Evolutionary conservation across 1,140 invertebrate species (phyloP).

Genomic region (Cydia pomonella): DNA sequence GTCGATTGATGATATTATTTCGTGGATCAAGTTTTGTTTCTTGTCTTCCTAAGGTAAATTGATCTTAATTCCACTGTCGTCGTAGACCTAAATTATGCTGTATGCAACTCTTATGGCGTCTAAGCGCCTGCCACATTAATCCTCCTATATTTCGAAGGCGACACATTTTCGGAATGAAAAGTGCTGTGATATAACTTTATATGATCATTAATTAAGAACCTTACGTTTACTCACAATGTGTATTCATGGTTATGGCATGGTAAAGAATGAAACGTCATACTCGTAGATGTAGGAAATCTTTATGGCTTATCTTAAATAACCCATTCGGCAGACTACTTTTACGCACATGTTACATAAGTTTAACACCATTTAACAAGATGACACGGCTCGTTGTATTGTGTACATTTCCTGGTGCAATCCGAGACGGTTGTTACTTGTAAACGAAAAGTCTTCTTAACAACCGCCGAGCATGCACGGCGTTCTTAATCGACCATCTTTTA

Average conservation of each 20-base stretch:
- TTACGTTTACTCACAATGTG: not conserved
- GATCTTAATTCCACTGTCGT: not conserved
- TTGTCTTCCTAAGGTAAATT: not conserved
- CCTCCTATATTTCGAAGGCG: too few species aligned
- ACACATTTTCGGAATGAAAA: not conserved
- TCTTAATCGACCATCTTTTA: slow-evolving; percentile 9
- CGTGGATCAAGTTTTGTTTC: not conserved
- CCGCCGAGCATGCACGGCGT: not conserved
- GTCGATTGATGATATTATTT: not conserved
- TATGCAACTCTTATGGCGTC: too few species aligned
- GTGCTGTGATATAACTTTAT: not conserved
- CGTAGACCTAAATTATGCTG: too few species aligned
- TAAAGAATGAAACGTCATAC: not conserved
- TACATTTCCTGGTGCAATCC: slow-evolving; percentile 5
- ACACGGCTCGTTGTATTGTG: slow-evolving; percentile 13
- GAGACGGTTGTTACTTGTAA: not conserved
- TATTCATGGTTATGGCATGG: not conserved
- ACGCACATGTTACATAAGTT: not conserved
- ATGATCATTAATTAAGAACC: not conserved
- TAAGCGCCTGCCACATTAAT: too few species aligned
- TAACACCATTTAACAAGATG: slow-evolving; percentile 5
- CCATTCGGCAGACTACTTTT: not conserved
- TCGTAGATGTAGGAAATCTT: not conserved
- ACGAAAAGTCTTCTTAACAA: not conserved
- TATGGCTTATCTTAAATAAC: not conserved